Conservation (phyloP, 2,888 invertebrate genomes). For the Tridacna crocea region DNA sequence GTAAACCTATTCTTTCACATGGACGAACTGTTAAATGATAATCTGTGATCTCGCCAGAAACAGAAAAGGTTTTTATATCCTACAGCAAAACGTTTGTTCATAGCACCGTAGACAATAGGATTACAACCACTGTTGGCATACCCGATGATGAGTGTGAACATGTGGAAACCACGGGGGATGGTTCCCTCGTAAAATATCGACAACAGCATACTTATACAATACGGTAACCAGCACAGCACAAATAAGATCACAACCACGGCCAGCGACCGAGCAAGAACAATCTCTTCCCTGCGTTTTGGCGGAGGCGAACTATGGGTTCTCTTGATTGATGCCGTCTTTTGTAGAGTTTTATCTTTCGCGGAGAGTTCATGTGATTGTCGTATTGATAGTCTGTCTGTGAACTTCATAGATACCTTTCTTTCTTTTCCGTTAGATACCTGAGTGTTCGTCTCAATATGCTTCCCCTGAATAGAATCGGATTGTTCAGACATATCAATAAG, state of each 20-base stretch:
- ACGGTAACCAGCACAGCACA: conserved; percentile 80
- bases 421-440: background rate
- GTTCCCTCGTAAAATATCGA: conserved; percentile 64
- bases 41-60: conserved; percentile 39
- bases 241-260: conserved; percentile 76
- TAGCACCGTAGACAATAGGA: conserved; percentile 79
- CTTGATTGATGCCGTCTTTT: background rate
- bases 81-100: conserved; percentile 75
- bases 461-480: background rate
- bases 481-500: background rate
- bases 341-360: background rate
- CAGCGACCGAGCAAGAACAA: conserved; percentile 70
- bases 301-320: conserved; percentile 12
- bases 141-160: conserved; percentile 77
- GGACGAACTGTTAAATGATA: conserved; percentile 19
- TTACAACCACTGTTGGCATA: conserved; percentile 79
- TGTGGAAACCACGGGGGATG: conserved; percentile 68
- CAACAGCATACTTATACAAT: conserved; percentile 79
- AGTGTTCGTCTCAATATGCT: background rate
- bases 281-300: conserved; percentile 62
- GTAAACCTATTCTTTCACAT: conserved; percentile 1
- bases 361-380: background rate
- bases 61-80: conserved; percentile 68
- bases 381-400: background rate
- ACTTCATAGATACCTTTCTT: conserved; percentile 7